phyloP scores from a whole-genome alignment of 2,888 invertebrate species.

The Eugnorisma glareosa region DNA sequence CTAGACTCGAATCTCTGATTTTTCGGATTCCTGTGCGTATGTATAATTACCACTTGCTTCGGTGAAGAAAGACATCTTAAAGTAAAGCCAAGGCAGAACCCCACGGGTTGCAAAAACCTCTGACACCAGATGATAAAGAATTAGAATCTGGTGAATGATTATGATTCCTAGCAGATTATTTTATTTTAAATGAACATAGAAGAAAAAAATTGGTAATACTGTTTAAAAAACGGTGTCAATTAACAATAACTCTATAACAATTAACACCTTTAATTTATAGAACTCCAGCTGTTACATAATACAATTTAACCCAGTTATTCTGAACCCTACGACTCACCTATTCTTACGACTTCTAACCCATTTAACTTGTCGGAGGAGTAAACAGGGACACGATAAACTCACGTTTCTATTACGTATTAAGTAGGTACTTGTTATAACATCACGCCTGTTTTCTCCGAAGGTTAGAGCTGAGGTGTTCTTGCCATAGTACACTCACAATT shows the following conservation, averaged over 20 bases:
- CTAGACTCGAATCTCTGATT: too few species aligned
- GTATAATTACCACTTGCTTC: too few species aligned
- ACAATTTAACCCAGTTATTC: neutral
- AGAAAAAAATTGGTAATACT: neutral
- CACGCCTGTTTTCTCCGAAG: neutral
- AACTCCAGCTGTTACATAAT: conserved; percentile 30
- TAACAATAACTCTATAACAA: neutral
- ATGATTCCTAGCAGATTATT: neutral
- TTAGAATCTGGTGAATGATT: neutral
- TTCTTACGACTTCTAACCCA: conserved; percentile 38
- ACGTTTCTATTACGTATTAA: conserved; percentile 27
- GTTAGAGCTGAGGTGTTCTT: neutral
- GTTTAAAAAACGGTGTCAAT: neutral
- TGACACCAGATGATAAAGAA: too few species aligned
- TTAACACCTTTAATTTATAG: neutral
- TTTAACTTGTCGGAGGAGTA: conserved; percentile 30
- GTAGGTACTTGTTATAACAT: neutral
- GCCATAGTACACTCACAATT: neutral
- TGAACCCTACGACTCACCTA: conserved; percentile 14
- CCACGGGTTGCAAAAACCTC: too few species aligned
- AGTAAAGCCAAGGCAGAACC: too few species aligned
- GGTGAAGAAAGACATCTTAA: too few species aligned
- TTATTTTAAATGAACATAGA: neutral
- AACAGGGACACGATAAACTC: conserved; percentile 31
- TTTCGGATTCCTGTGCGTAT: too few species aligned